Base-by-base conservation (phyloP, 2,113 vertebrate species). In the Petrocephalus microphthalmus region DNA sequence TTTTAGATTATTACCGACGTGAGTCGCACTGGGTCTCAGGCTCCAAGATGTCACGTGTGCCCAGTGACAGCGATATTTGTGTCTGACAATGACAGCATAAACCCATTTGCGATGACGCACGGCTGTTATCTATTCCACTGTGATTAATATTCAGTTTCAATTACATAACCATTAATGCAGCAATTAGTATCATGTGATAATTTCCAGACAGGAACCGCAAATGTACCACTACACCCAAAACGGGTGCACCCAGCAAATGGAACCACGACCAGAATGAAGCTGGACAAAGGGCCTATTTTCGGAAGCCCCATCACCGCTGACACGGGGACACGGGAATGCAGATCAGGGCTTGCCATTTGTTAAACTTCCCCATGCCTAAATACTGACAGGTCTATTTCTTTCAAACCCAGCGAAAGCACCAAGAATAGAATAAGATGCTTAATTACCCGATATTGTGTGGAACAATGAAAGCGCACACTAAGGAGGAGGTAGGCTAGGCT, bases 341-440 rank as follows among this genome's bases (percentile, higher is more conserved):
- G 78, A 94, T 94, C 94, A 93, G 93, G 93, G 94, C 93, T 93
- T 92, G 93, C 92, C 91, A 95, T 95, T 94, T 94, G 93, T 94
- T 95, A 93, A 93, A 94, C 94, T 93, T 94, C 91, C 90, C 87
- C 89, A 91, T 94, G 94, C 91, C 94, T 93, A 94, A 95, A 95
- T 93, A 94, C 92, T 95, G 95, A 95, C 94, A 95, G 94, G 93
- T 95, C 94, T 94, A 95, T 96, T 94, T 95, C 94, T 95, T 93
- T 74, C 29, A 37, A 71, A 71, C 92, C 92, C 71, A 82, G 89
- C 67, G 87, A 90, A 56, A 90, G 90, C 51, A 8, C 25, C 93
- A 94, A 90, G 90, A 90, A 91, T 91, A 91, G 93, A 93, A 91
- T 92, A 94, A 93, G 94, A 94, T 94, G 95, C 92, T 94, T 96